Conservation (phyloP, 2,888 invertebrate species). For the Xylota segnis region DNA sequence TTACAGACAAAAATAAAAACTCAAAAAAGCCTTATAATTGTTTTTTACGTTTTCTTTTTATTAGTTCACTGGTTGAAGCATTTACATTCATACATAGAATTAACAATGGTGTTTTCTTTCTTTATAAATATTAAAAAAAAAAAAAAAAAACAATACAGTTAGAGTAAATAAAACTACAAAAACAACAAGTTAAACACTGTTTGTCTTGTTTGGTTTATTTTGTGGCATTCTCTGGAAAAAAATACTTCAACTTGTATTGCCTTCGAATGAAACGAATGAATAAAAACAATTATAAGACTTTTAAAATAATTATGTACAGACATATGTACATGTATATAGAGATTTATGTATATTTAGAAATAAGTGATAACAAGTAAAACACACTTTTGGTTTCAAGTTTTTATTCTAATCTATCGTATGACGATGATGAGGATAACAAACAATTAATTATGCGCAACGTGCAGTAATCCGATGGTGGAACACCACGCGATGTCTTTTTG, state of each 20-base stretch:
- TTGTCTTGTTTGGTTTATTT: conserved; percentile 55
- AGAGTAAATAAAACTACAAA: conserved; percentile 9
- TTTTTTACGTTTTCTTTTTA: conserved; percentile 45
- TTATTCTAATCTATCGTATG: not conserved
- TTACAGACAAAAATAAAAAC: conserved; percentile 23
- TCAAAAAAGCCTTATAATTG: conserved; percentile 71
- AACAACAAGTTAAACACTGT: conserved; percentile 18
- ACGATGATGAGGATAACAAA: conserved; percentile 1
- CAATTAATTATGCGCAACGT: conserved; percentile 41
- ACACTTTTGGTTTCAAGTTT: not conserved
- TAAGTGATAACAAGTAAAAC: conserved; percentile 6
- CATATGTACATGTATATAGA: conserved; percentile 1
- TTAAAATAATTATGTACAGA: conserved; percentile 4
- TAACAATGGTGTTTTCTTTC: conserved; percentile 32
- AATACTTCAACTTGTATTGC: conserved; percentile 72
- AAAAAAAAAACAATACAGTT: conserved; percentile 4
- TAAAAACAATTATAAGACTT: conserved; percentile 77
- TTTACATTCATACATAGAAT: conserved; percentile 43
- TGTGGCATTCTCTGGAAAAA: conserved; percentile 52
- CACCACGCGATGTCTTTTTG: too few relatives aligned
- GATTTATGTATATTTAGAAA: conserved; percentile 1
- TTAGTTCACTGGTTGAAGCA: conserved; percentile 42
- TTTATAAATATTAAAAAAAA: conserved; percentile 52
- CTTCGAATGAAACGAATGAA: conserved; percentile 68
- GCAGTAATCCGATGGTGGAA: not conserved